These are phyloP conservation scores for Drosophila kanapiae DNA, from an alignment of 1,140 invertebrate species.

Conservation along the genomic window DNA sequence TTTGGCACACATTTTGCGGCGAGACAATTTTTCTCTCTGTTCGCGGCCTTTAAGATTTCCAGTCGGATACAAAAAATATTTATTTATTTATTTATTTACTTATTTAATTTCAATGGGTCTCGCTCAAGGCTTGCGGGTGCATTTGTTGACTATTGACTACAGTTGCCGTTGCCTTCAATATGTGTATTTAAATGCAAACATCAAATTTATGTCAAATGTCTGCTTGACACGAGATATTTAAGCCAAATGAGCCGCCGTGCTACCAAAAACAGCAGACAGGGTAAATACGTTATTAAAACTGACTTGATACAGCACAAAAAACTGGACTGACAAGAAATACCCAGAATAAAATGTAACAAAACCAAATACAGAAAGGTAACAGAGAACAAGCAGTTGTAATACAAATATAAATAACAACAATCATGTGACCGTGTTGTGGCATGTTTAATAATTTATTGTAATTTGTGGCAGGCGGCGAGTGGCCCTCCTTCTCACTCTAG, in stretches of 20 bases:
- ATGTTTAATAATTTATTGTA: constrained; percentile 84
- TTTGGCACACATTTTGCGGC: constrained; percentile 38
- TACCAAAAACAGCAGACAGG: constrained; percentile 47
- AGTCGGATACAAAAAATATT: not conserved
- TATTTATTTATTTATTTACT: constrained; percentile 27
- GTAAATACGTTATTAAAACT: constrained; percentile 68
- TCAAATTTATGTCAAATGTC: constrained; percentile 85
- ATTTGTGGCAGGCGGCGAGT: constrained; percentile 58
- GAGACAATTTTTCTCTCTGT: constrained; percentile 4
- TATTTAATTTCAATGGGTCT: constrained; percentile 28
- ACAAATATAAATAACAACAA: constrained; percentile 69
- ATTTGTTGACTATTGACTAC: constrained; percentile 33
- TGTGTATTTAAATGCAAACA: constrained; percentile 84
- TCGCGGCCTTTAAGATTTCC: constrained; percentile 22
- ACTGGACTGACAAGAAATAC: constrained; percentile 30
- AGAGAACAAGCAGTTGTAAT: constrained; percentile 34
- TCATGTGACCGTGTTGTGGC: constrained; percentile 59
- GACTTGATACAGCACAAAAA: constrained; percentile 35
- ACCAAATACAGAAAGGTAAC: constrained; percentile 18
- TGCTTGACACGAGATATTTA: constrained; percentile 84
- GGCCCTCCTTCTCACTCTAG: not conserved
- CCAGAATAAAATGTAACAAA: constrained; percentile 40
- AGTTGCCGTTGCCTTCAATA: constrained; percentile 21
- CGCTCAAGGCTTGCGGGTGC: constrained; percentile 16
- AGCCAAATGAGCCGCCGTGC: constrained; percentile 65